Percentiles rank a stretch among this genome's conserved stretches.
Conservation (phyloP, 2,797 vertebrate species). For the Sebastes matsubarae region DNA sequence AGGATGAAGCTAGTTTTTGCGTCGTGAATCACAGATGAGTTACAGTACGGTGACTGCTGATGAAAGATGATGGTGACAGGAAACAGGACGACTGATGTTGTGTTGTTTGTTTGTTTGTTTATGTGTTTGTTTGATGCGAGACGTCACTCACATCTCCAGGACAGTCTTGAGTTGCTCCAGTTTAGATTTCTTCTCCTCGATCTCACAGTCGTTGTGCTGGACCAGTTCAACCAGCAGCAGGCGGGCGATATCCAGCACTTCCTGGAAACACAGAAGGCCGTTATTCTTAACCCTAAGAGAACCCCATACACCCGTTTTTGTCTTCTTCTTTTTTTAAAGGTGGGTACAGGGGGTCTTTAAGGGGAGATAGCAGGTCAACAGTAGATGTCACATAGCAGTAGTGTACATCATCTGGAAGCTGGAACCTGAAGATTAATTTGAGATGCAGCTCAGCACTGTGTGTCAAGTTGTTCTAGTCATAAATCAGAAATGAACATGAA, state of each 20-base stretch:
- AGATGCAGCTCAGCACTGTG: too few species aligned
- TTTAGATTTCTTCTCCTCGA: slow-evolving; percentile 95
- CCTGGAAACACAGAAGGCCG: slow-evolving; percentile 76
- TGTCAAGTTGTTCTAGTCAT: too few species aligned
- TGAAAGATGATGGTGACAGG: background rate
- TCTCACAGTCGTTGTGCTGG: slow-evolving; percentile 90
- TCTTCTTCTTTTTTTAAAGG: too few species aligned
- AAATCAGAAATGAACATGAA: too few species aligned
- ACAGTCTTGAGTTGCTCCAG: slow-evolving; percentile 97
- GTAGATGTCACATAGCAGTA: too few species aligned
- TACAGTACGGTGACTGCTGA: background rate
- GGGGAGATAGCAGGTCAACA: too few species aligned
- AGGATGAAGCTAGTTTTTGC: slow-evolving; percentile 3
- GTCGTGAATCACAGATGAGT: slow-evolving; percentile 7
- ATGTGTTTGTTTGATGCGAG: background rate
- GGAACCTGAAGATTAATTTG: too few species aligned
- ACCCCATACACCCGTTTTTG: too few species aligned
- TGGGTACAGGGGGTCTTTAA: too few species aligned
- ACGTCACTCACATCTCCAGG: slow-evolving; percentile 92
- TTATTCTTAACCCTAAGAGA: background rate
- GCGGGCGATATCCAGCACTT: slow-evolving; percentile 95
- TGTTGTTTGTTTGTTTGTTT: background rate
- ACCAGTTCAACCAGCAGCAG: slow-evolving; percentile 90
- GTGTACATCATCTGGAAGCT: too few species aligned
- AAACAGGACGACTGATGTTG: background rate